Evolutionary conservation across 2,888 invertebrate species (phyloP), one percentile per base, ranked within the genome.

Genomic region (Itoplectis maculator): DNA sequence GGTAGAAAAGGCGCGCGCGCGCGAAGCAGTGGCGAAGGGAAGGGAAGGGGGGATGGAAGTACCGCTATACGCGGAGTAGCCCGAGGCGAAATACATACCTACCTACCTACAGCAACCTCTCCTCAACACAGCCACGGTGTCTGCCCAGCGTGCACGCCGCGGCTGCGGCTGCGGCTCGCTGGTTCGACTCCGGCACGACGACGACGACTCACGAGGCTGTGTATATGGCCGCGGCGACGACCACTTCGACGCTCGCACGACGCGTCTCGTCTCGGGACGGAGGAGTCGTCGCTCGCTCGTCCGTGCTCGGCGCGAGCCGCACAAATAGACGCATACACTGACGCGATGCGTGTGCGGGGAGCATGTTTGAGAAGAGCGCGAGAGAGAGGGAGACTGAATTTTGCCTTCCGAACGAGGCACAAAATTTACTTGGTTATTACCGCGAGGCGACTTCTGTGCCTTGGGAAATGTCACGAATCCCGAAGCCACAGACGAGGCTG

Each of bases 61-160:
- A 92, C 92, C 92, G 92, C 92, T 92, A 92, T 90, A 88, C 90
- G 88, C 87, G 89, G 79, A 87, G 90, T 89, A 81, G 91, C 92
- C 90, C 84, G 84, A 87, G 91, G 92, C 91, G 86, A 89, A 90
- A 92, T 91, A 90, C 91, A 91, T 91, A 91, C 91, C 90, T 90
- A 91, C 91, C 91, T 91, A 92, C 87, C 89, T 88, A 86, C 87
- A 80, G 80, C 70, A 80, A 72, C 51, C 73, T 59, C 77, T 65
- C 69, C 82, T 72, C 51, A 66, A 61, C 77, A 63, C 72, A 72
- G 51, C 61, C 51, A 68, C 79, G 72, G 40, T 68, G 76, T 72
- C 66, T 61, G 56, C 74, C 61, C 61, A 63, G 35, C 79, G 74
- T 76, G 76, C 45, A 65, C 79, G 73, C 79, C 79, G 72, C 59